Base-by-base conservation (phyloP, 2,113 vertebrate genomes). In the Pyrgilauda ruficollis region DNA sequence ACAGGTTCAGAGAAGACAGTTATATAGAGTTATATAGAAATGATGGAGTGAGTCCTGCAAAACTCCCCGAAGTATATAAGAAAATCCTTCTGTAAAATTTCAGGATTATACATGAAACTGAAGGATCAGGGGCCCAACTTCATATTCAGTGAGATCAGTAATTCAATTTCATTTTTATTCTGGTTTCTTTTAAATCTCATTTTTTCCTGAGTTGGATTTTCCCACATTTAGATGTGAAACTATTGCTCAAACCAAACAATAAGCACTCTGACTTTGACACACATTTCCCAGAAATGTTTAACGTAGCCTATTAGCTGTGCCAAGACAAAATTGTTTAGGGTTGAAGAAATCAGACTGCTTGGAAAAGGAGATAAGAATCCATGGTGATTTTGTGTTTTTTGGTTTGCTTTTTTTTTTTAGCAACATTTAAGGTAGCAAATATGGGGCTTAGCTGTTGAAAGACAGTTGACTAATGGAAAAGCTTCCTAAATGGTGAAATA, bases 241-340 rank as follows among this genome's bases (percentile, higher is more conserved):
- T 63, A 7, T 84, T 90, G 37, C 87, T 87, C 86, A 73, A 82
- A 56, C 52, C 23, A 31, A 90, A 93, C 72, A 92, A 88, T 84
- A 46, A 86, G 90, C 39, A 4, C 35, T 87, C 56, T 47, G 76
- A 66, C 89, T 90, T 70, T 87, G 93, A 91, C 84, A 87, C 67
- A 59, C 62, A 19, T 72, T 94, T 97, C 93, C 89, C 93, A 92
- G 95, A 94, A 97, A 77, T 47, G 23, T 77, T 87, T 92, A 93
- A 78, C 0, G 1, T 44, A 67, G 68, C 52, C 88, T 53, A 66
- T 53, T 44, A 74, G 56, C 87, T 87, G 80, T 94, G 91, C 96
- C 94, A 94, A 94, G 91, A 91, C 33, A 92, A 90, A 95, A 89
- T 64, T 63, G 39, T 58, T 94, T 21, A 61, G 33, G n/a, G 93